Conservation (phyloP, 1,140 invertebrate genomes). For the Acromyrmex echinatior region DNA sequence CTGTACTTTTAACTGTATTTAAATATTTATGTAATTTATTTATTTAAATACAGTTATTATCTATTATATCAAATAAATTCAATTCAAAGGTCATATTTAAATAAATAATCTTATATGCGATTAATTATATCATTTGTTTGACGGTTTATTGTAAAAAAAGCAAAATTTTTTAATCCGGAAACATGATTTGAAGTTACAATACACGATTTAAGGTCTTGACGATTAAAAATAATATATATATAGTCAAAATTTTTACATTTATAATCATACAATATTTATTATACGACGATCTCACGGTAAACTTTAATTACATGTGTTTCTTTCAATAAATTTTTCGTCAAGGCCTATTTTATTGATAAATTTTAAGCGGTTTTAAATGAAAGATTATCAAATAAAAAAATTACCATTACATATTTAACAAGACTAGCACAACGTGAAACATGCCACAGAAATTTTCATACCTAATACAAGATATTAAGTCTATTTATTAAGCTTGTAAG, state of each 20-base stretch:
- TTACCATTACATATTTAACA: slow-evolving; percentile 39
- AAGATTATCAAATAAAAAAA: slow-evolving; percentile 1
- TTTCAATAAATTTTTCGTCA: slow-evolving; percentile 25
- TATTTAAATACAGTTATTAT: slow-evolving; percentile 5
- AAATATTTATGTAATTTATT: not conserved
- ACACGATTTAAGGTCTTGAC: slow-evolving; percentile 12
- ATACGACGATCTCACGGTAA: not conserved
- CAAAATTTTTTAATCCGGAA: slow-evolving; percentile 15
- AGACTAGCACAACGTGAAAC: slow-evolving; percentile 57
- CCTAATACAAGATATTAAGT: not conserved
- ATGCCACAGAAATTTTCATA: not conserved
- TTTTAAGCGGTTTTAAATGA: not conserved
- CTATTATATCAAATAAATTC: not conserved
- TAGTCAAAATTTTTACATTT: not conserved
- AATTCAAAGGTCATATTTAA: slow-evolving; percentile 54
- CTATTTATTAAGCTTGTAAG: not conserved
- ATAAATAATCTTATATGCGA: not conserved
- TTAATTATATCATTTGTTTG: slow-evolving; percentile 37
- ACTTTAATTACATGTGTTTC: slow-evolving; percentile 14
- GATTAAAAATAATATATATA: not conserved
- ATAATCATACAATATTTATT: slow-evolving; percentile 1
- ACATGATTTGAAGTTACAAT: not conserved
- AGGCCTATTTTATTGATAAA: slow-evolving; percentile 22
- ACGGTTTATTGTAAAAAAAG: not conserved
- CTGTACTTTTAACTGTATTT: not conserved